Evolutionary conservation across 2,888 invertebrate genomes (phyloP).

Genomic region (Aradus depressus): DNA sequence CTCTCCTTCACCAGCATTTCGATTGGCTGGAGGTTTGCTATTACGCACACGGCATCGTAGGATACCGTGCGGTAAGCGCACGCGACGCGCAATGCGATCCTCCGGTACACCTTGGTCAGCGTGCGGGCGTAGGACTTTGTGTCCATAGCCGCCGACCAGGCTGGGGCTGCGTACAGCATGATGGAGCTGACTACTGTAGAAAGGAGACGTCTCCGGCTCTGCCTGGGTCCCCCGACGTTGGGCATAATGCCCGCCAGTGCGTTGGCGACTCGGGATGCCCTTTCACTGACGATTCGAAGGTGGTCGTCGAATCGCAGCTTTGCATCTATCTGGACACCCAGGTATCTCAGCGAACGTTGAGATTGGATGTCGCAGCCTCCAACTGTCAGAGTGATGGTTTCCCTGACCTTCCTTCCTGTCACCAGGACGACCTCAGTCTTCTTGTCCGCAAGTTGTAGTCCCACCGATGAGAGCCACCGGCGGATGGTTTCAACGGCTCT

Average conservation of each 20-base stretch:
- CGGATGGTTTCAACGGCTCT: constrained; percentile 16
- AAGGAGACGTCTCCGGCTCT: constrained; percentile 19
- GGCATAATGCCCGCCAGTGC: constrained; percentile 29
- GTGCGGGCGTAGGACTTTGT: constrained; percentile 22
- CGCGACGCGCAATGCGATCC: constrained; percentile 26
- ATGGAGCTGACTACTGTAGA: constrained; percentile 25
- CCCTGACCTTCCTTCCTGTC: constrained; percentile 24
- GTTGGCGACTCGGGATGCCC: constrained; percentile 21
- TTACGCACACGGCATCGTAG: constrained; percentile 26
- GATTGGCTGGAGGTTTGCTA: constrained; percentile 32
- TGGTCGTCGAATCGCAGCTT: constrained; percentile 26
- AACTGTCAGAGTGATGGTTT: constrained; percentile 20
- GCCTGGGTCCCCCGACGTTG: constrained; percentile 26
- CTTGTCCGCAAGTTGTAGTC: constrained; percentile 23
- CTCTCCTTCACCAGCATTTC: constrained; percentile 27
- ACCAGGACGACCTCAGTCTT: constrained; percentile 28
- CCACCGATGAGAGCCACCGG: constrained; percentile 24
- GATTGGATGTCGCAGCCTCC: constrained; percentile 14
- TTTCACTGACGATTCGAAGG: constrained; percentile 20
- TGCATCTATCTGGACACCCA: constrained; percentile 23
- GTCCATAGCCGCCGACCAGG: constrained; percentile 21
- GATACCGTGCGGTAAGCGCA: constrained; percentile 31
- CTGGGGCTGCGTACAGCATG: constrained; percentile 25
- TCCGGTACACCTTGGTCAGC: constrained; percentile 26
- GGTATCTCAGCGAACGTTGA: constrained; percentile 12